Conservation (phyloP, 2,888 invertebrate genomes). For the Drosophila pegasa region DNA sequence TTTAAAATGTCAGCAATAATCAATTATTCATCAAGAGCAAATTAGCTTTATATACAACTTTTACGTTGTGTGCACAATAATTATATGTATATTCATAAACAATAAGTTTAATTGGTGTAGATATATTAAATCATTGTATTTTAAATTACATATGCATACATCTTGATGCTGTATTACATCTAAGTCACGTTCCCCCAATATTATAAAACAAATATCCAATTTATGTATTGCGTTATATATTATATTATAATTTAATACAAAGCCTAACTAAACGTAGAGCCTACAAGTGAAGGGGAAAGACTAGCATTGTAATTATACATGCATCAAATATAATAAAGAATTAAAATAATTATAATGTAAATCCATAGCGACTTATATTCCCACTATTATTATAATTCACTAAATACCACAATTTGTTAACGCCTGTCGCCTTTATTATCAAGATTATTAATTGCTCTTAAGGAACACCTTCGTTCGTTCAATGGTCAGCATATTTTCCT, state of each 20-base stretch:
- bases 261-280: too few relatives aligned
- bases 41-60: conserved; percentile 66
- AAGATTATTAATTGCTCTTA: too few relatives aligned
- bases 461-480: not conserved
- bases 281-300: too few relatives aligned
- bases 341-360: too few relatives aligned
- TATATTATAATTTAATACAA: too few relatives aligned
- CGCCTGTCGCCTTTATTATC: too few relatives aligned
- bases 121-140: conserved; percentile 82
- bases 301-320: too few relatives aligned
- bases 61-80: conserved; percentile 63
- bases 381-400: too few relatives aligned
- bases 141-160: conserved; percentile 55
- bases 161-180: conserved; percentile 42
- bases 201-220: conserved; percentile 64
- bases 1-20: conserved; percentile 75
- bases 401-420: too few relatives aligned
- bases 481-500: not conserved
- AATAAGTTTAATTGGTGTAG: conserved; percentile 70
- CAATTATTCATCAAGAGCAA: conserved; percentile 71
- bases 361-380: too few relatives aligned
- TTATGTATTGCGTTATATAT: conserved; percentile 40
- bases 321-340: too few relatives aligned
- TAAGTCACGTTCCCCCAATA: conserved; percentile 46
- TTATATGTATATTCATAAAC: conserved; percentile 41